Evolutionary conservation across 1,140 invertebrate species (phyloP).

Genomic region (Anastatus disparis): DNA sequence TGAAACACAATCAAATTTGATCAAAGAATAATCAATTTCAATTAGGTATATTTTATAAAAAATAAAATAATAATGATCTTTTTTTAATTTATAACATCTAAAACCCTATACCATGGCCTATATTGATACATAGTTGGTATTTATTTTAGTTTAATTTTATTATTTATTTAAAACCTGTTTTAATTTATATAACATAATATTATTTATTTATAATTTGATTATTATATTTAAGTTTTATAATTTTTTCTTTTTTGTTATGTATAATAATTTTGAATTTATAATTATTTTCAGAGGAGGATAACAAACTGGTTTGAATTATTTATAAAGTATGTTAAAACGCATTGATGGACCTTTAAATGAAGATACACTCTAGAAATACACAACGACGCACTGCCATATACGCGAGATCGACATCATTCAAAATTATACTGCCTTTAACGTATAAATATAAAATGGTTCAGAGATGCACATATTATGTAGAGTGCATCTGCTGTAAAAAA

Average conservation of each 20-base stretch:
- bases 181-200: neutral
- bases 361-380: slow-evolving; percentile 57
- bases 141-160: no score
- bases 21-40: no score
- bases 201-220: neutral
- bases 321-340: slow-evolving; percentile 45
- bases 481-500: neutral
- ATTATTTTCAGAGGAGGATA: slow-evolving; percentile 60
- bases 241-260: slow-evolving; percentile 29
- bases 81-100: no score
- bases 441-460: neutral
- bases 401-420: slow-evolving; percentile 22
- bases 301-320: neutral
- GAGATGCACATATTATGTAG: neutral
- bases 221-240: slow-evolving; percentile 34
- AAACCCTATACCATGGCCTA: no score
- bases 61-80: no score
- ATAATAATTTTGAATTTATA: slow-evolving; percentile 14
- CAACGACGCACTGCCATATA: slow-evolving; percentile 57
- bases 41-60: no score
- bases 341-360: slow-evolving; percentile 55
- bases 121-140: no score
- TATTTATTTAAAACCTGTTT: no score
- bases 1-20: no score
- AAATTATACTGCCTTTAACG: neutral